phyloP scores from a whole-genome alignment of 2,113 vertebrate species.

The Misgurnus anguillicaudatus region DNA sequence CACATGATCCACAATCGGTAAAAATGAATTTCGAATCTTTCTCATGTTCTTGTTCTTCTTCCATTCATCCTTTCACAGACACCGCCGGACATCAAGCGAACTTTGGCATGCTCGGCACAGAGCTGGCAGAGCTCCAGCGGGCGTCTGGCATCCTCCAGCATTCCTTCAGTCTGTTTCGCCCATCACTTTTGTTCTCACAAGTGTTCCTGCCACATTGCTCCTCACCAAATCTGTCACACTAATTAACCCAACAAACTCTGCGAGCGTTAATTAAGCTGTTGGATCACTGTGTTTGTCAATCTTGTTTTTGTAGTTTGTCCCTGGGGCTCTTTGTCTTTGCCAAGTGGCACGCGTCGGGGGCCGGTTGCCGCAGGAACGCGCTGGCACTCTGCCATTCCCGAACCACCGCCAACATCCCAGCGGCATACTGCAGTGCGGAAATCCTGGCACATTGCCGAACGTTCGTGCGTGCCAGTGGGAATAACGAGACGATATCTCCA shows the following conservation, averaged over 20 bases:
- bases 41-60: neutral
- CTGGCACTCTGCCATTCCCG: conserved; percentile 56
- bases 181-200: conserved; percentile 46
- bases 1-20: neutral
- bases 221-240: conserved; percentile 57
- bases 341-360: conserved; percentile 52
- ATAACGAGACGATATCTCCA: conserved; percentile 43
- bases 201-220: conserved; percentile 47
- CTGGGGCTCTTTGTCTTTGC: conserved; percentile 58
- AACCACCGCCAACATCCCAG: conserved; percentile 49
- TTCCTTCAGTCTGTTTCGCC: conserved; percentile 48
- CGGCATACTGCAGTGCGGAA: conserved; percentile 42
- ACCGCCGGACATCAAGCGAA: neutral
- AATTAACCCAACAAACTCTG: conserved; percentile 60
- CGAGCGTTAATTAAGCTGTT: conserved; percentile 58
- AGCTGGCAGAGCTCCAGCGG: neutral
- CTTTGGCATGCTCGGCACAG: conserved; percentile 3
- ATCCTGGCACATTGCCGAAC: conserved; percentile 54
- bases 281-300: conserved; percentile 55
- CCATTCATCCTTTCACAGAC: neutral
- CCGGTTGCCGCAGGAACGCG: conserved; percentile 40
- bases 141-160: conserved; percentile 11
- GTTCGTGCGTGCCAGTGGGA: conserved; percentile 37
- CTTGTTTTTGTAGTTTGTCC: conserved; percentile 55
- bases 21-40: neutral